Base-by-base conservation (phyloP, 2,888 invertebrate genomes). In the Colletes collaris region DNA sequence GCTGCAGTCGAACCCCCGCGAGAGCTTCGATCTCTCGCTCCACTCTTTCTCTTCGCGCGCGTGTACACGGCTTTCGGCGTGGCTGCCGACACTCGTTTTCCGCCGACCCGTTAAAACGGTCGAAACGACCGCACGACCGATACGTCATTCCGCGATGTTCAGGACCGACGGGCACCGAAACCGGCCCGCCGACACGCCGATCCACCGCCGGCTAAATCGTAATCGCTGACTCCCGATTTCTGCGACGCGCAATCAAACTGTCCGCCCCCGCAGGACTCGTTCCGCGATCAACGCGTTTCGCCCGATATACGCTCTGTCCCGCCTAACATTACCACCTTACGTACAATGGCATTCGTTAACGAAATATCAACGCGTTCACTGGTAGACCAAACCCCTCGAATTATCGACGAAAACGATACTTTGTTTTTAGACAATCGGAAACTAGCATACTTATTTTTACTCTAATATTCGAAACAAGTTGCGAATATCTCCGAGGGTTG, bases 41-140 rank as follows among this genome's bases (percentile, higher is more conserved):
- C n/a, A 27, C 44, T 49, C 46, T 46, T 40, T 10, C 59, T 3
- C 37, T 46, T 44, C 55, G 46, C 50, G 69, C 85, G 83, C 77
- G 85, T 87, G 83, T 87, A 87, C 86, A 86, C 75, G 81, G 83
- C 85, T 85, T 87, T 89, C 89, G 84, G 79, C 88, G 89, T 84
- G 88, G 88, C 88, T 87, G 86, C 85, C 87, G 88, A 90, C 89
- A 90, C 87, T 87, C 90, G 89, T 91, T 91, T 84, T 88, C 88
- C 89, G 87, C 79, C 83, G 82, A 69, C 82, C 44, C 90, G 91
- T 87, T 90, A 90, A 90, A 91, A 90, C 84, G 89, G 88, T 88
- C 88, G 89, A 87, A 91, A 90, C 89, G 89, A 91, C 88, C 91
- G 82, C 89, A 89, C 89, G 88, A 85, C 87, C 90, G 89, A 91